Conservation (phyloP, 2,797 vertebrate genomes). For the Adelosebastes latens region DNA sequence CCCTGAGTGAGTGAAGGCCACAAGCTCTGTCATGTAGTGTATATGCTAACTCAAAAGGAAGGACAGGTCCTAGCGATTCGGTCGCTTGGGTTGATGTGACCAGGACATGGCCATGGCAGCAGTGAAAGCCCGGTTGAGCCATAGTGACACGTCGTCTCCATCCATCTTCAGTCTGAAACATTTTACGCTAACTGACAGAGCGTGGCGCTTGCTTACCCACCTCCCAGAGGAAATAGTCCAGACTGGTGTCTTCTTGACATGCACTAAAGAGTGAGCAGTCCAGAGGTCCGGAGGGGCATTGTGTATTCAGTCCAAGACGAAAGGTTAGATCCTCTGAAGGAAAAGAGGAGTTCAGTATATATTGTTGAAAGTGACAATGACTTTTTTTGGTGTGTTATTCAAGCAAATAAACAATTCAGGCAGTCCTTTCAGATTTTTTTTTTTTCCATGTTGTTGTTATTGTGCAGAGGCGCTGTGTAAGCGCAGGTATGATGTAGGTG, state of each 20-base stretch:
- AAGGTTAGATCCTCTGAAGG: constrained; percentile 82
- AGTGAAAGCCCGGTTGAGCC: constrained; percentile 83
- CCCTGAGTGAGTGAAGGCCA: constrained; percentile 79
- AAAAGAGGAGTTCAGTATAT: constrained; percentile 78
- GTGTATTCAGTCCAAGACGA: constrained; percentile 85
- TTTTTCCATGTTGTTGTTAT: constrained; percentile 41
- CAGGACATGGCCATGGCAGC: constrained; percentile 83
- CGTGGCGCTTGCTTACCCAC: constrained; percentile 84
- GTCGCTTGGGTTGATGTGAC: constrained; percentile 84
- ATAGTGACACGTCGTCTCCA: constrained; percentile 84
- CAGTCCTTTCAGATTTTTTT: constrained; percentile 48
- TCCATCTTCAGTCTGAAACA: constrained; percentile 86
- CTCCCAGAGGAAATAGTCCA: constrained; percentile 85
- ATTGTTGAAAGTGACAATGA: constrained; percentile 81
- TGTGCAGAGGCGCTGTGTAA: constrained; percentile 26
- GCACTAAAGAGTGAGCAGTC: constrained; percentile 86
- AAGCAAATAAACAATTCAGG: constrained; percentile 80
- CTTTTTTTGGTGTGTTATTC: constrained; percentile 73
- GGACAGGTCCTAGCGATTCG: constrained; percentile 82
- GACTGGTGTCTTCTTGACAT: constrained; percentile 86
- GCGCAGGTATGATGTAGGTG: neutral
- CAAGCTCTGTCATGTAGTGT: constrained; percentile 80
- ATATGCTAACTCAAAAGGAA: constrained; percentile 85
- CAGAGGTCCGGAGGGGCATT: constrained; percentile 82
- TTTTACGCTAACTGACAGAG: constrained; percentile 86